Percentiles rank a stretch among this genome's conserved stretches.
These are phyloP conservation scores for Drosophila neonasuta DNA, from an alignment of 2,888 invertebrate genomes.

Conservation along the genomic window DNA sequence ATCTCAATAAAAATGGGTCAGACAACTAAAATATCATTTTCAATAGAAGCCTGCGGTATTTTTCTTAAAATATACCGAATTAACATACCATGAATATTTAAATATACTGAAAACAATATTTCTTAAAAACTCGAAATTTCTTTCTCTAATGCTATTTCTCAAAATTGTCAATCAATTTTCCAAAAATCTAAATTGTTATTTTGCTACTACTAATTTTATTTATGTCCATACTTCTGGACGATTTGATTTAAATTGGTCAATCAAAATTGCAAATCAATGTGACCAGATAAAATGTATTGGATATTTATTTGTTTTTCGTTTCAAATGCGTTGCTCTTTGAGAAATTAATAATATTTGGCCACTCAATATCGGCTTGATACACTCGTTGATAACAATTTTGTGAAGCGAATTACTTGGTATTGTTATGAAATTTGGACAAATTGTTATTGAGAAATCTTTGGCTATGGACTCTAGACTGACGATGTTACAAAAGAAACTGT, in stretches of 20 bases:
- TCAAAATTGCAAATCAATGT: not conserved
- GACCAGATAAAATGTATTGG: not conserved
- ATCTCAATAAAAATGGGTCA: too few species aligned
- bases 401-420: conserved; percentile 1
- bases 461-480: not conserved
- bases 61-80: too few species aligned
- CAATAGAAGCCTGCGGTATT: too few species aligned
- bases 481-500: not conserved
- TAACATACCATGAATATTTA: too few species aligned
- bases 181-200: too few species aligned
- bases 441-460: conserved; percentile 7
- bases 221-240: not conserved
- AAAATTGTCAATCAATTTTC: too few species aligned
- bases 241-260: not conserved
- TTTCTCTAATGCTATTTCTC: not conserved
- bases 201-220: not conserved
- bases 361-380: not conserved
- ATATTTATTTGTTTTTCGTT: not conserved
- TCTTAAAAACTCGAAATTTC: not conserved
- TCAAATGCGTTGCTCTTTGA: not conserved
- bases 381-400: conserved; percentile 1
- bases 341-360: not conserved
- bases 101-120: too few species aligned
- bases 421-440: conserved; percentile 7
- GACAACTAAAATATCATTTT: too few species aligned